Evolutionary conservation across 1,140 invertebrate species (phyloP).

Genomic region (Latrodectus geometricus): DNA sequence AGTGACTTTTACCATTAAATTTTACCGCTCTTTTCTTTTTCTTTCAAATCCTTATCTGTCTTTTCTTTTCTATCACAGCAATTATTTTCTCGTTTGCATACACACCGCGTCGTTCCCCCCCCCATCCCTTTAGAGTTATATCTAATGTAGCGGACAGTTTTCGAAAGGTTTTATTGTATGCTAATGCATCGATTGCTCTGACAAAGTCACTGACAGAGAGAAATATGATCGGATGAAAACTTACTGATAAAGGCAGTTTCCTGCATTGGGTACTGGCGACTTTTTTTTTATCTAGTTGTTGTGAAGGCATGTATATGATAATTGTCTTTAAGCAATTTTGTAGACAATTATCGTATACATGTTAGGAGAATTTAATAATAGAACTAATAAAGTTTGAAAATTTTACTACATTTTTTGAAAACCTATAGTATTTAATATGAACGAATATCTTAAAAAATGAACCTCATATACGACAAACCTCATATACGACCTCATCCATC

Average conservation of each 20-base stretch:
- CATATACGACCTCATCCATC: too few relatives aligned
- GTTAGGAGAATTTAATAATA: too few relatives aligned
- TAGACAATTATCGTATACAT: too few relatives aligned
- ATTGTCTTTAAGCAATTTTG: too few relatives aligned
- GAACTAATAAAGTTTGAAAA: too few relatives aligned
- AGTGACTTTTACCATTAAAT: not conserved
- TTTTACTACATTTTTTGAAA: too few relatives aligned
- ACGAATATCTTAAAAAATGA: too few relatives aligned
- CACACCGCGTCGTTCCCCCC: not conserved
- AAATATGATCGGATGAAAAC: not conserved
- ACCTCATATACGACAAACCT: too few relatives aligned
- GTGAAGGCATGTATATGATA: too few relatives aligned
- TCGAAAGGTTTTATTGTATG: constrained; percentile 14
- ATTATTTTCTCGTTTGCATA: constrained; percentile 19
- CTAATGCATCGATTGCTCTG: not conserved
- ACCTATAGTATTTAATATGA: too few relatives aligned
- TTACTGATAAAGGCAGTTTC: not conserved
- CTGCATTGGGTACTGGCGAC: not conserved
- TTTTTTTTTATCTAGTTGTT: too few relatives aligned
- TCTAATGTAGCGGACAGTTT: not conserved
- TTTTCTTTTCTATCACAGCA: not conserved
- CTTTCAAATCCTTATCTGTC: not conserved
- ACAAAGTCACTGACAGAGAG: not conserved
- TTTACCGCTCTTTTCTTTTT: not conserved
- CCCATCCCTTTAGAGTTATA: too few relatives aligned